Evolutionary conservation across 1,140 invertebrate genomes (phyloP).

Genomic region (Anthonomus grandis): DNA sequence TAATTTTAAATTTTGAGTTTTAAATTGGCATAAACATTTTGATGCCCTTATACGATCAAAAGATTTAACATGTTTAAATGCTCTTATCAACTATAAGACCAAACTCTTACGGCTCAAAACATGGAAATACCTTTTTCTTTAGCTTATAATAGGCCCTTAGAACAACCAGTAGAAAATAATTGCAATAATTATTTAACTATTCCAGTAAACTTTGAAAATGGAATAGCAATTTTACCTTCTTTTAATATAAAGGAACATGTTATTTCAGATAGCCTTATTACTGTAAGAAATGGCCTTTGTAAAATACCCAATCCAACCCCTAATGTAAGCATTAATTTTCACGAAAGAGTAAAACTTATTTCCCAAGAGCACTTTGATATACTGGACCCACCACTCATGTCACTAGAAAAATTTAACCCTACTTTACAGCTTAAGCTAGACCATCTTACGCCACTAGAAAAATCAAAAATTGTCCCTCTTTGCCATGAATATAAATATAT

Average conservation of each 20-base stretch:
- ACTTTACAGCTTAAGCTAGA: background rate
- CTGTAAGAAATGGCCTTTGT: background rate
- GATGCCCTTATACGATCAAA: slow-evolving; percentile 1
- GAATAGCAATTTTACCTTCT: background rate
- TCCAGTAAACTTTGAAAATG: slow-evolving; percentile 2
- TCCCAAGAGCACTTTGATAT: background rate
- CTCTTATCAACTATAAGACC: slow-evolving; percentile 8
- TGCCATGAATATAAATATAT: slow-evolving; percentile 5
- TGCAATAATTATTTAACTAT: background rate
- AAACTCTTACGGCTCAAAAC: slow-evolving; percentile 2
- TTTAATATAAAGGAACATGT: slow-evolving; percentile 1
- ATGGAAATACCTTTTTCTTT: slow-evolving; percentile 8
- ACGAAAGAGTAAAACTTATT: slow-evolving; percentile 3
- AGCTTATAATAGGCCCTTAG: slow-evolving; percentile 6
- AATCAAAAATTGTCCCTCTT: background rate
- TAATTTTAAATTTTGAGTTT: slow-evolving; percentile 1
- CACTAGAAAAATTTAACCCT: background rate
- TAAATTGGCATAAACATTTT: slow-evolving; percentile 9
- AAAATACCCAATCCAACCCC: slow-evolving; percentile 7
- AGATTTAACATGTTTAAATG: background rate
- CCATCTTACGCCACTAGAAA: background rate
- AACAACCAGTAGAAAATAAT: slow-evolving; percentile 1
- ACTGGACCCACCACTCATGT: background rate
- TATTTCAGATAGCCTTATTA: background rate
- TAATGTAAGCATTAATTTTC: background rate